Evolutionary conservation across 1,140 invertebrate species (phyloP).

Genomic region (Pollicipes pollicipes): DNA sequence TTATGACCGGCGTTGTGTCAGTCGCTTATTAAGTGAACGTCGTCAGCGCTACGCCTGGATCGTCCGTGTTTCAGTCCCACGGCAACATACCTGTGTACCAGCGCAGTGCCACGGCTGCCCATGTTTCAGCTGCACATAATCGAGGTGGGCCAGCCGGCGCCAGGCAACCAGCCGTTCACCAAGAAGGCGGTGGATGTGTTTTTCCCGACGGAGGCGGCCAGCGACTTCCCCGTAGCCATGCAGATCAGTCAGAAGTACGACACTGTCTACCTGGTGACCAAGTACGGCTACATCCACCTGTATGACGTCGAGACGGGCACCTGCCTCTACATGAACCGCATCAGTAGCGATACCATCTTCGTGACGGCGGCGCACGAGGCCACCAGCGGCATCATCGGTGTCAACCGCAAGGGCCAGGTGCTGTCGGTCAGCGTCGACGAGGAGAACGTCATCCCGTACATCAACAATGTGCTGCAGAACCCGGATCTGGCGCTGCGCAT

Average conservation of each 20-base stretch:
- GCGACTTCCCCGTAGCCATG: conserved; percentile 99
- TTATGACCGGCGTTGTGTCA: no score
- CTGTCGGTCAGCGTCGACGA: conserved; percentile 96
- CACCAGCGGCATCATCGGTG: conserved; percentile 94
- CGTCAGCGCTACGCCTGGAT: no score
- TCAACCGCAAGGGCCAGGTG: conserved; percentile 96
- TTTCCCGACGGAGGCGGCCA: conserved; percentile 92
- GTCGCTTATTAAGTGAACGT: no score
- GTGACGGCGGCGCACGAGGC: conserved; percentile 93
- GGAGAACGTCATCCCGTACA: conserved; percentile 93
- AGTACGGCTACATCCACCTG: conserved; percentile 98
- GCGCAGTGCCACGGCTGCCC: no score
- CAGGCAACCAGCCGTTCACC: conserved; percentile 89
- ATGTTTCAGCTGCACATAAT: conserved; percentile 73
- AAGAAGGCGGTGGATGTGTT: conserved; percentile 99
- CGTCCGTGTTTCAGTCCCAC: no score
- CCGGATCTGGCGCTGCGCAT: conserved; percentile 88
- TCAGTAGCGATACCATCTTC: conserved; percentile 97
- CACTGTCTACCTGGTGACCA: conserved; percentile 96
- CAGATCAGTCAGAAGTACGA: conserved; percentile 91
- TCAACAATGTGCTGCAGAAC: conserved; percentile 90
- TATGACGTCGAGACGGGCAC: conserved; percentile 97
- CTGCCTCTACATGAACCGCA: conserved; percentile 99
- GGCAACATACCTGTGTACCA: no score
- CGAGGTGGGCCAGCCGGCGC: conserved; percentile 85